Conservation (phyloP, 1,140 invertebrate species). For the Polypedilum vanderplanki region DNA sequence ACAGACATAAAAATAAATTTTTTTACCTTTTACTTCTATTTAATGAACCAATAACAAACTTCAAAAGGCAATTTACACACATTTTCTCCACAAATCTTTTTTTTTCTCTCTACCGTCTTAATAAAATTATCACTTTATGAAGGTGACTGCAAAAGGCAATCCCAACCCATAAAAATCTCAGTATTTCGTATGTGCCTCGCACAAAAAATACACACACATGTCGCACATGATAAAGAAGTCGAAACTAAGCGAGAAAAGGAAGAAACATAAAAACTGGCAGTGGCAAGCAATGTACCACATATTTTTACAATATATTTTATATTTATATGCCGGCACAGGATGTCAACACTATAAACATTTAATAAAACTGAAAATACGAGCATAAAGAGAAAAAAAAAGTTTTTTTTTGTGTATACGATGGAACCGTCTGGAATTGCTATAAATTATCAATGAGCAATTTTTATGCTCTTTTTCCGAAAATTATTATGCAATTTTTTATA, state of each 20-base stretch:
- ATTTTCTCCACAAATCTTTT: no score
- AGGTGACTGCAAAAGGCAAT: conserved; percentile 1
- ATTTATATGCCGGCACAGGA: conserved; percentile 10
- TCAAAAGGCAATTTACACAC: no score
- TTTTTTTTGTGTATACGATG: neutral
- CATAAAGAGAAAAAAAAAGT: neutral
- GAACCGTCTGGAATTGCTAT: neutral
- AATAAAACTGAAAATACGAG: neutral
- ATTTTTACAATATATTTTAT: conserved; percentile 7
- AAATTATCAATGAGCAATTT: conserved; percentile 19
- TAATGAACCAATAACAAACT: no score
- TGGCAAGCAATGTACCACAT: neutral
- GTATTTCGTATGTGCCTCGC: neutral
- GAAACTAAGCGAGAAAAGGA: neutral
- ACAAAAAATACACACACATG: neutral
- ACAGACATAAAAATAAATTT: no score
- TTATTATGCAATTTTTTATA: no score
- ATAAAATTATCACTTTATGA: conserved; percentile 20
- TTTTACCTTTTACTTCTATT: no score
- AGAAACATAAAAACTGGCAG: neutral
- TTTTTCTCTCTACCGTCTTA: no score
- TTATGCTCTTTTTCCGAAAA: neutral
- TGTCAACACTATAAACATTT: conserved; percentile 14
- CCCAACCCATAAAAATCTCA: neutral
- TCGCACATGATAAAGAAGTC: neutral